Conservation (phyloP, 1,140 invertebrate genomes). For the Heliconius himera region DNA sequence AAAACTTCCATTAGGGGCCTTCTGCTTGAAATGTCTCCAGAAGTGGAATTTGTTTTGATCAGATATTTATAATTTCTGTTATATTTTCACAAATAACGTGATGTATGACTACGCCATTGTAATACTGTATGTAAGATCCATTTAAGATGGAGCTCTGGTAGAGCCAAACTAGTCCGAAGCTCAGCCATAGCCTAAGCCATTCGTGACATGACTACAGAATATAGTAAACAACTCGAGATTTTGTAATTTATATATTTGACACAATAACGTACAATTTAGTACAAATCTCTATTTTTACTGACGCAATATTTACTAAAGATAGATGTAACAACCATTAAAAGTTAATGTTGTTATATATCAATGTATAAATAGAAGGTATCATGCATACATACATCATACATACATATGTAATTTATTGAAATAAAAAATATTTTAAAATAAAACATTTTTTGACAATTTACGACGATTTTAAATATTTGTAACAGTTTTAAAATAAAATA, state of each 20-base stretch:
- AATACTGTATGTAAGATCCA: background rate
- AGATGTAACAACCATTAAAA: background rate
- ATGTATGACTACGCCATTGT: background rate
- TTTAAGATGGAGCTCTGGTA: background rate
- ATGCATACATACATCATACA: background rate
- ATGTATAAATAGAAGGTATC: background rate
- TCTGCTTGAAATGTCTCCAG: slow-evolving; percentile 5
- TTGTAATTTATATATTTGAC: background rate
- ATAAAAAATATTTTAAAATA: no score
- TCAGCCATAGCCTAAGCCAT: slow-evolving; percentile 9
- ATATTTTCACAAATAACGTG: background rate
- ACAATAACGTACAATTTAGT: background rate
- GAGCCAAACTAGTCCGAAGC: background rate
- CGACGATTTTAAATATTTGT: no score
- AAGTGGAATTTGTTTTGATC: slow-evolving; percentile 4
- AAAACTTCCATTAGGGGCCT: slow-evolving; percentile 19
- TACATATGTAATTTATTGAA: no score
- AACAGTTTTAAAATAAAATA: no score
- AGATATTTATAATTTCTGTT: background rate
- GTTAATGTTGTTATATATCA: background rate
- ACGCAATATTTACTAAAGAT: background rate
- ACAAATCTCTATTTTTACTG: background rate
- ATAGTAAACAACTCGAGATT: background rate
- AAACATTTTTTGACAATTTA: no score
- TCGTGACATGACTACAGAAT: slow-evolving; percentile 25